phyloP scores from a whole-genome alignment of 1,140 invertebrate species.

The Aphidius ervi region DNA sequence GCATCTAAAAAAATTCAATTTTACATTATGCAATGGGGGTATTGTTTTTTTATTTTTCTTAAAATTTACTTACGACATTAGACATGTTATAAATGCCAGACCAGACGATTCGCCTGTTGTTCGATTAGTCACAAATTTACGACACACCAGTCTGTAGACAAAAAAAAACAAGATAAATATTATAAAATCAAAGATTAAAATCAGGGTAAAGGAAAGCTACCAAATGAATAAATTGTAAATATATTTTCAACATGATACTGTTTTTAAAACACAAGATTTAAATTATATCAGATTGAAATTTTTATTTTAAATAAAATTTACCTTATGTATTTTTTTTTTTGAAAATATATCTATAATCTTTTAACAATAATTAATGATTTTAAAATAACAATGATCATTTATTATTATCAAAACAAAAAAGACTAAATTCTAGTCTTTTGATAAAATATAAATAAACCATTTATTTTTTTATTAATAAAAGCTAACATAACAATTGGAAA shows the following conservation, averaged over 20 bases:
- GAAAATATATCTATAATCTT: no score
- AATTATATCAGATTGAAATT: constrained; percentile 2
- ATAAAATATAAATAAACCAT: background rate
- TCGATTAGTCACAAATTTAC: constrained; percentile 62
- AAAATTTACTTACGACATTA: constrained; percentile 63
- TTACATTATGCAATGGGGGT: background rate
- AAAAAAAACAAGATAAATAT: background rate
- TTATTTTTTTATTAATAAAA: background rate
- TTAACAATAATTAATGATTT: no score
- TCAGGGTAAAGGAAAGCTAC: no score
- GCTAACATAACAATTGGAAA: no score
- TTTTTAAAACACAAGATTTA: constrained; percentile 6
- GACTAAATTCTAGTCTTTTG: no score
- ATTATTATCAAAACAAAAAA: no score
- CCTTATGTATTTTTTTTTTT: no score
- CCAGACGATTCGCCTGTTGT: constrained; percentile 67
- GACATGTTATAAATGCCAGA: constrained; percentile 71
- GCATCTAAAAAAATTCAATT: constrained; percentile 49
- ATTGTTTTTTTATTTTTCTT: no score
- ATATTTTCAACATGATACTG: no score
- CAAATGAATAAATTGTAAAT: no score
- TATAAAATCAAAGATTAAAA: constrained; percentile 10
- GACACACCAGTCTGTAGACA: constrained; percentile 60
- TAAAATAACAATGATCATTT: no score
- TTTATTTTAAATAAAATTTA: no score